These are phyloP conservation scores for Cryptophagus acutangulus DNA, from an alignment of 2,888 invertebrate genomes.

Conservation along the genomic window DNA sequence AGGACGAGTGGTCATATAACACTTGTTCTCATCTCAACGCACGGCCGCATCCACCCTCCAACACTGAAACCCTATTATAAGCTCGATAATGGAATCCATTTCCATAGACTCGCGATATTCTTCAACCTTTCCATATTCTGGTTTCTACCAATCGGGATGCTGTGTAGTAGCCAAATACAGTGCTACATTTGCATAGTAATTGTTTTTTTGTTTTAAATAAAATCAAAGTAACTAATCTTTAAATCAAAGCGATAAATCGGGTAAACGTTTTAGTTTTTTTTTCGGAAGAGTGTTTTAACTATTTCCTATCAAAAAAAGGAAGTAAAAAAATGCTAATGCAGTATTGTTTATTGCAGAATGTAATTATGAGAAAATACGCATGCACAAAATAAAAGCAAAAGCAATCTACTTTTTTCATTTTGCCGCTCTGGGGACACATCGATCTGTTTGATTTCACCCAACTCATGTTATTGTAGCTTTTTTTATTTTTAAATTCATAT, in stretches of 20 bases:
- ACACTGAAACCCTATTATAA: constrained; percentile 40
- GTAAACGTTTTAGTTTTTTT: no score
- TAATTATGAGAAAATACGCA: no score
- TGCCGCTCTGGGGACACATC: no score
- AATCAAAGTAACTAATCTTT: not conserved
- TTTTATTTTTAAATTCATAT: no score
- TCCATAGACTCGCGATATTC: constrained; percentile 29
- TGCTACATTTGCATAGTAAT: constrained; percentile 17
- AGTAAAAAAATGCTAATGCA: no score
- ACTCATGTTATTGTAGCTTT: no score
- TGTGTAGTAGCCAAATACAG: constrained; percentile 17
- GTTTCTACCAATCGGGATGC: constrained; percentile 21
- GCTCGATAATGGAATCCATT: constrained; percentile 42
- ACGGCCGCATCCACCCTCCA: constrained; percentile 22
- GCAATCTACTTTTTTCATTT: no score
- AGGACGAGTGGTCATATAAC: constrained; percentile 39
- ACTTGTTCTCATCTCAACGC: constrained; percentile 37
- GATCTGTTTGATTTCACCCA: no score
- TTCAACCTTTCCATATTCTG: constrained; percentile 11
- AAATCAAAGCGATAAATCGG: not conserved
- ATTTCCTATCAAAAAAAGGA: no score
- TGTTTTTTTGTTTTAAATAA: constrained; percentile 14
- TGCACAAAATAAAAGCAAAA: no score
- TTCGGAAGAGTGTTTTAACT: no score
- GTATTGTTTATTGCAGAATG: no score